phyloP scores from a whole-genome alignment of 2,113 vertebrate species.

The Paratilapia polleni region DNA sequence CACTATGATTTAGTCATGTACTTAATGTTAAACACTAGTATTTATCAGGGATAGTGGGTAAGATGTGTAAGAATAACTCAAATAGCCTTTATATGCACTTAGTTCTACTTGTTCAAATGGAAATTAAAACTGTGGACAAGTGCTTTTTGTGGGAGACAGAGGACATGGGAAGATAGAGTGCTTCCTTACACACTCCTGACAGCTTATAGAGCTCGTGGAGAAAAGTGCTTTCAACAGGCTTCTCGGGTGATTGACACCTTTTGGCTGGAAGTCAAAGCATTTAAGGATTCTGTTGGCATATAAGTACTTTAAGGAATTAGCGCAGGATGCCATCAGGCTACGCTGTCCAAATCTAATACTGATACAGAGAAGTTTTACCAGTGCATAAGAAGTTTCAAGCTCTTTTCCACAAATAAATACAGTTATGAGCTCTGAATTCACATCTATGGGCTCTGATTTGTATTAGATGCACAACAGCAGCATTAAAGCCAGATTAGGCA shows the following conservation, averaged over 20 bases:
- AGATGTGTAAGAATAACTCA: conserved; percentile 29
- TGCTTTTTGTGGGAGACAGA: conserved; percentile 12
- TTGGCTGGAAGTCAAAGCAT: conserved; percentile 40
- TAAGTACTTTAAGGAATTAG: conserved; percentile 14
- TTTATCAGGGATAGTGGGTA: conserved; percentile 19
- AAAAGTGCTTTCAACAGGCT: conserved; percentile 18
- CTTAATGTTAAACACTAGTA: conserved; percentile 38
- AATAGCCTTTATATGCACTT: conserved; percentile 20
- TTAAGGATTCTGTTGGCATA: background rate
- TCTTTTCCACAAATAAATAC: background rate
- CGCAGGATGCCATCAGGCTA: background rate
- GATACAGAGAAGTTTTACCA: background rate
- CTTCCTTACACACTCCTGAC: conserved; percentile 31
- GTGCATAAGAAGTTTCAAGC: background rate
- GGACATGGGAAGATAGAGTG: conserved; percentile 9
- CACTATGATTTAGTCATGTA: background rate
- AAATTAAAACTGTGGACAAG: conserved; percentile 36
- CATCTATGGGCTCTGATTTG: background rate
- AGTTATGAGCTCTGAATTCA: background rate
- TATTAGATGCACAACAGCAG: background rate
- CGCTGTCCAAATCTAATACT: background rate
- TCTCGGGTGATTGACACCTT: conserved; percentile 42
- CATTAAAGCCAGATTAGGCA: background rate
- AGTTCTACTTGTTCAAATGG: conserved; percentile 15
- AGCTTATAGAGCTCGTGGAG: conserved; percentile 22